phyloP scores from a whole-genome alignment of 2,113 vertebrate species.

The Hyperopisus bebe region DNA sequence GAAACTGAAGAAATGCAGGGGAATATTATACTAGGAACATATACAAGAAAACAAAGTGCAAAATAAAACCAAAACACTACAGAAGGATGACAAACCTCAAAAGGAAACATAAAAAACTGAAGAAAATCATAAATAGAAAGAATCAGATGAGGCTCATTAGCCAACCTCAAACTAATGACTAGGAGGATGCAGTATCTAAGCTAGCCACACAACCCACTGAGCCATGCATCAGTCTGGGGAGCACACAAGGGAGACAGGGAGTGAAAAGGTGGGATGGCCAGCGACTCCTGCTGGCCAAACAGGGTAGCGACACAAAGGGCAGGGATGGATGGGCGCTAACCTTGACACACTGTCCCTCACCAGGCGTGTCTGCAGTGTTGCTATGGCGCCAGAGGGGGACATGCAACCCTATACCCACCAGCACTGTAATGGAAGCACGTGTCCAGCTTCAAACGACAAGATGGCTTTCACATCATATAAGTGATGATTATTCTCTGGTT shows the following conservation, averaged over 20 bases:
- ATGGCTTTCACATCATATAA: neutral
- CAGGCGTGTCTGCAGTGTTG: neutral
- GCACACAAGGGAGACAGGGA: neutral
- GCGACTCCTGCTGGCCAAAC: neutral
- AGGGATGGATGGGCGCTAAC: neutral
- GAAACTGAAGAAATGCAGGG: neutral
- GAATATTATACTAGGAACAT: neutral
- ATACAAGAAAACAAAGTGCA: no score
- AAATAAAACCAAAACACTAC: neutral
- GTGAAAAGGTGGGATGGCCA: neutral
- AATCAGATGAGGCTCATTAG: neutral
- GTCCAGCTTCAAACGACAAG: neutral
- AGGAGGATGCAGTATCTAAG: neutral
- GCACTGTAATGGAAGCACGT: neutral
- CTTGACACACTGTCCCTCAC: neutral
- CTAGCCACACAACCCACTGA: neutral
- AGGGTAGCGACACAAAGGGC: neutral
- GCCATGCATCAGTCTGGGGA: neutral
- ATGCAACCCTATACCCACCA: neutral
- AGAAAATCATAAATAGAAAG: neutral
- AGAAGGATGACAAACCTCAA: neutral
- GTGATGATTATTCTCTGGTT: neutral
- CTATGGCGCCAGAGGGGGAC: neutral
- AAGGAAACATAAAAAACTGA: neutral
- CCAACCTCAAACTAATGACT: neutral